Evolutionary conservation across 2,113 vertebrate species (phyloP).

Genomic region (Desmodus rotundus): DNA sequence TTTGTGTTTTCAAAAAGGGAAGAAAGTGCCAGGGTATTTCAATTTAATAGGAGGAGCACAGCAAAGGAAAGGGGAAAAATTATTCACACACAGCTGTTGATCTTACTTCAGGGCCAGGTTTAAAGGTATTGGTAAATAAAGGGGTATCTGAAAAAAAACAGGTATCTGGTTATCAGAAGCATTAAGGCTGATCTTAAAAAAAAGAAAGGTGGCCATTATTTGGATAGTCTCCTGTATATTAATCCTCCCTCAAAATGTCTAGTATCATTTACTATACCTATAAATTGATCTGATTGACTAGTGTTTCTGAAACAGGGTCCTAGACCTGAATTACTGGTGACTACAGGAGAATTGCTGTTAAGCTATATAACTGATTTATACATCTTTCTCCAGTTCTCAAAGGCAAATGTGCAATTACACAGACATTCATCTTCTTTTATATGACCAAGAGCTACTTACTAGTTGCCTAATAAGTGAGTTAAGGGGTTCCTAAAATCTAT

Average conservation of each 20-base stretch:
- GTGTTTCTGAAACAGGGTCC: not conserved
- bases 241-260: constrained; percentile 22
- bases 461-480: not conserved
- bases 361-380: not conserved
- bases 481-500: not conserved
- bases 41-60: constrained; percentile 40
- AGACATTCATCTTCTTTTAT: not conserved
- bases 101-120: not conserved
- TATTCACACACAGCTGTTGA: constrained; percentile 26
- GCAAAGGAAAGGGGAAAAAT: not conserved
- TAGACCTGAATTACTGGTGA: not conserved
- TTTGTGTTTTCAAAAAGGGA: constrained; percentile 66
- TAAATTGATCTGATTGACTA: not conserved
- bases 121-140: not conserved
- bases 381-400: not conserved
- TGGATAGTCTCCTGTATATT: not conserved
- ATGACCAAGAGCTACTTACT: not conserved
- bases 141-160: not conserved
- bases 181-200: not conserved
- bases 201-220: not conserved
- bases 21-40: constrained; percentile 59
- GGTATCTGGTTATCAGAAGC: not conserved
- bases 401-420: not conserved
- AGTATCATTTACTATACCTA: constrained; percentile 4
- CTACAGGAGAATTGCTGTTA: not conserved